Conservation (phyloP, 2,888 invertebrate species). For the Steromphala cineraria region DNA sequence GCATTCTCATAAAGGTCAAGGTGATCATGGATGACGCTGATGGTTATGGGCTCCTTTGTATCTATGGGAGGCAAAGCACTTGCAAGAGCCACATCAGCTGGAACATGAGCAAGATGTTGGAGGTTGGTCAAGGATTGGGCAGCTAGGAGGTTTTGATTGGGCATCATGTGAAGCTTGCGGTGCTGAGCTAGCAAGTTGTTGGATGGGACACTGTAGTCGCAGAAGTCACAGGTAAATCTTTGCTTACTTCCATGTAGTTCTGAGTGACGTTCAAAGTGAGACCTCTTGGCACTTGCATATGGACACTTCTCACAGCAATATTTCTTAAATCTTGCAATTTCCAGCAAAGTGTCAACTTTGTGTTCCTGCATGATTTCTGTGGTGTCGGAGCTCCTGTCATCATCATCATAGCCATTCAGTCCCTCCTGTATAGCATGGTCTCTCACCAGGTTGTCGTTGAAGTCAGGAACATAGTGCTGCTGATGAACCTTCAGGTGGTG, state of each 20-base stretch:
- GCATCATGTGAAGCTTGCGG: constrained; percentile 82
- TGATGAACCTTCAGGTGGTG: constrained; percentile 82
- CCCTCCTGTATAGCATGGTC: constrained; percentile 66
- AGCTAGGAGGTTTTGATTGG: constrained; percentile 71
- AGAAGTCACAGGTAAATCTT: constrained; percentile 87
- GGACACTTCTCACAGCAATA: constrained; percentile 81
- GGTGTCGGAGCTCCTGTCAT: constrained; percentile 43
- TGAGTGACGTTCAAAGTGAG: constrained; percentile 88
- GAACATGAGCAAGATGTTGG: constrained; percentile 62
- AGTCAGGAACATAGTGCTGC: constrained; percentile 49
- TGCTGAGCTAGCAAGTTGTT: constrained; percentile 90
- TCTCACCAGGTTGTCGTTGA: constrained; percentile 40
- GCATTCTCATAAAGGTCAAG: constrained; percentile 70
- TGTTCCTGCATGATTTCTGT: constrained; percentile 53
- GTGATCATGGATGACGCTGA: constrained; percentile 67
- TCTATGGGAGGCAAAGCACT: constrained; percentile 63
- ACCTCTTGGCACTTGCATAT: constrained; percentile 89
- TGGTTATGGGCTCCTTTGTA: constrained; percentile 52
- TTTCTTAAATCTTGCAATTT: constrained; percentile 85
- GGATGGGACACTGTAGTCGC: constrained; percentile 92
- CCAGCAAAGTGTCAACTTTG: constrained; percentile 80
- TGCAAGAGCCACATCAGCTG: constrained; percentile 77
- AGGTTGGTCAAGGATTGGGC: constrained; percentile 71
- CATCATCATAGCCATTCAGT: constrained; percentile 36
- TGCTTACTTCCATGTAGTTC: constrained; percentile 89